These are phyloP conservation scores for Tympanuchus pallidicinctus DNA, from an alignment of 2,113 vertebrate species.

Conservation along the genomic window DNA sequence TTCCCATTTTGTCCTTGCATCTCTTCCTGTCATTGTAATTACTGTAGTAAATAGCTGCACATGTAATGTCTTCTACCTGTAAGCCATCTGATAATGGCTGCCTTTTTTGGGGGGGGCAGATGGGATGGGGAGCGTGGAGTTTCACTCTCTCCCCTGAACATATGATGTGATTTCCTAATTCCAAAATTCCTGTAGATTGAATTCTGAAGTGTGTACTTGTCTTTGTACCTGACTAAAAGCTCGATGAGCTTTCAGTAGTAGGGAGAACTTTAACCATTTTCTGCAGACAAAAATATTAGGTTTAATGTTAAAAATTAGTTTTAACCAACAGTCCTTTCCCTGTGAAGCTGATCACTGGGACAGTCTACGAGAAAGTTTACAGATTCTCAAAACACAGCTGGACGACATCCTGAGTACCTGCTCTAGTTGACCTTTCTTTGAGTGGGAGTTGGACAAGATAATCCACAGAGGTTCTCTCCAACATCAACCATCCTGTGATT, in stretches of 20 bases:
- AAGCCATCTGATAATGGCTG: neutral
- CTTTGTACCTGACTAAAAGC: neutral
- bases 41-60: neutral
- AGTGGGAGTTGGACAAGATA: neutral
- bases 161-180: neutral
- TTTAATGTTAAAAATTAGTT: neutral
- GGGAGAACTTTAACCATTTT: neutral
- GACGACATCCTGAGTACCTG: neutral
- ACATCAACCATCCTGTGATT: neutral
- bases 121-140: too few relatives aligned
- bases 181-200: neutral
- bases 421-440: neutral
- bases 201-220: neutral
- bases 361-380: neutral
- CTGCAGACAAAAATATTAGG: neutral
- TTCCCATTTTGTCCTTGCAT: neutral
- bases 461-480: neutral
- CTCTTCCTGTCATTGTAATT: neutral
- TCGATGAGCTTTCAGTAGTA: neutral
- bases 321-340: neutral
- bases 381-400: neutral
- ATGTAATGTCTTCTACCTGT: neutral
- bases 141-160: accelerated
- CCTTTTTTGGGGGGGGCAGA: neutral
- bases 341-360: neutral